Percentiles rank a stretch among this genome's conserved stretches.
Evolutionary conservation across 2,113 vertebrate genomes (phyloP).

Genomic region (Chlorodrepanis virens): DNA sequence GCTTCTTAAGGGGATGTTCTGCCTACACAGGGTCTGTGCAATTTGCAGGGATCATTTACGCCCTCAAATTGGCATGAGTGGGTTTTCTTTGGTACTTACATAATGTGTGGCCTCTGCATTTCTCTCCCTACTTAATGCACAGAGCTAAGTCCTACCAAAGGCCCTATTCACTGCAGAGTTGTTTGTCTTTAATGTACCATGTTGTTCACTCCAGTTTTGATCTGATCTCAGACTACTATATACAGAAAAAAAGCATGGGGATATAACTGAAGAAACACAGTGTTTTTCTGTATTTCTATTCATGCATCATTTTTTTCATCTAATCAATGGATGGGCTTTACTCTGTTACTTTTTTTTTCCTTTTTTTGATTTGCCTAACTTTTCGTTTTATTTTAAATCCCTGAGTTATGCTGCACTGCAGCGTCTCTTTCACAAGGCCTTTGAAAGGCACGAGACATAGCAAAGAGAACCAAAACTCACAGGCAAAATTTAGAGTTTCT

Average conservation of each 20-base stretch:
- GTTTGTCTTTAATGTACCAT: neutral
- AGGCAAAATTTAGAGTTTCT: constrained; percentile 26
- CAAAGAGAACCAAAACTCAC: constrained; percentile 7
- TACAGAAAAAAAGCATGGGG: neutral
- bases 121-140: constrained; percentile 4
- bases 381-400: neutral
- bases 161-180: neutral
- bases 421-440: constrained; percentile 30
- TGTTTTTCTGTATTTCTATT: constrained; percentile 44
- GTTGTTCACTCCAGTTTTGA: constrained; percentile 44
- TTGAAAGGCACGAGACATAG: neutral
- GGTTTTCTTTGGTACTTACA: constrained; percentile 7
- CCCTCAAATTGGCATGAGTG: constrained; percentile 10
- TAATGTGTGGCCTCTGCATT: constrained; percentile 29
- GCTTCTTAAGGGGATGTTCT: constrained; percentile 34
- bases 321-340: neutral
- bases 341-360: neutral
- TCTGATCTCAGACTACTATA: constrained; percentile 23
- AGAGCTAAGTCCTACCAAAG: constrained; percentile 17
- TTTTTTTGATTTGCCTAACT: neutral
- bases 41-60: neutral
- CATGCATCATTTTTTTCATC: neutral
- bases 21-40: constrained; percentile 18
- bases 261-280: neutral
- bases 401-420: constrained; percentile 6